Evolutionary conservation across 2,888 invertebrate species (phyloP).

Genomic region (Halocaridina rubra): DNA sequence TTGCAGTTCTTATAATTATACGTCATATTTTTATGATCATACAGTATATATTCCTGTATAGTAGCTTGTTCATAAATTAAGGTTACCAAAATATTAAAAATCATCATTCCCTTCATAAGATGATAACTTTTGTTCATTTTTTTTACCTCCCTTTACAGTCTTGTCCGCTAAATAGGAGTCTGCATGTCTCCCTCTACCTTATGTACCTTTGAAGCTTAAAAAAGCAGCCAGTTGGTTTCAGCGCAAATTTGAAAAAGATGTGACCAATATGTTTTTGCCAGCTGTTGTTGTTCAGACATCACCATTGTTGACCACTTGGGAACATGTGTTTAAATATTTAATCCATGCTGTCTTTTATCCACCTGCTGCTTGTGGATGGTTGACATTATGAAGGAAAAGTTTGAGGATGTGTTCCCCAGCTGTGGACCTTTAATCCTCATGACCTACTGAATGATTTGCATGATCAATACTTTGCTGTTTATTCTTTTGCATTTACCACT

Average conservation of each 20-base stretch:
- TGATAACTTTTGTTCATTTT: too few species aligned
- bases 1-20: too few species aligned
- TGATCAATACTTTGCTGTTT: conserved; percentile 26
- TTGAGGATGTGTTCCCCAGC: not conserved
- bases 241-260: not conserved
- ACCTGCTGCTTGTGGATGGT: not conserved
- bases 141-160: not conserved
- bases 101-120: too few species aligned
- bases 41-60: too few species aligned
- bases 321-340: too few species aligned
- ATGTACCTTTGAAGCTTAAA: not conserved
- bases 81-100: too few species aligned
- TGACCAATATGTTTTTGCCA: too few species aligned
- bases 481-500: conserved; percentile 1
- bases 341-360: not conserved
- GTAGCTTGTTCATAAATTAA: too few species aligned
- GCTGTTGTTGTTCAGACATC: too few species aligned
- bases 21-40: too few species aligned
- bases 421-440: not conserved
- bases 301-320: too few species aligned
- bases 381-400: not conserved
- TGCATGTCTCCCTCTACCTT: not conserved
- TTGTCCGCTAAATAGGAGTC: not conserved
- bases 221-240: not conserved
- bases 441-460: conserved; percentile 28